Conservation (phyloP, 2,113 vertebrate genomes). For the Gobio gobio region DNA sequence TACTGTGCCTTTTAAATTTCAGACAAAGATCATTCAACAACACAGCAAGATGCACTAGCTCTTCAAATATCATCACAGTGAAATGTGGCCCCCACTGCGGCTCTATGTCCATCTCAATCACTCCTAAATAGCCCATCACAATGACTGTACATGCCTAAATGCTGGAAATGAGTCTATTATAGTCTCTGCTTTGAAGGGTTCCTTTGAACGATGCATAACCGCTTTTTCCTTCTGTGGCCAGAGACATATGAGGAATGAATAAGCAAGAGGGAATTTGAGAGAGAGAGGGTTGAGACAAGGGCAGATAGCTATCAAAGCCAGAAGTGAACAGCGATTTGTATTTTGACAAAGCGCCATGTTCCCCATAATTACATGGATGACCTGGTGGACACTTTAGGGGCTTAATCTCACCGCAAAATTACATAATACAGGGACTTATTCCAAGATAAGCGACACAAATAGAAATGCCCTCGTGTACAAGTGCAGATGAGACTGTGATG, state of each 20-base stretch:
- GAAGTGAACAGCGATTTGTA: background rate
- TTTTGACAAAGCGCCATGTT: background rate
- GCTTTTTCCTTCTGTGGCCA: background rate
- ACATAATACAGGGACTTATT: background rate
- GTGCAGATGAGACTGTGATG: slow-evolving; percentile 24
- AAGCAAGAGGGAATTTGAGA: background rate
- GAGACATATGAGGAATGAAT: background rate
- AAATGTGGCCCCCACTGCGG: slow-evolving; percentile 24
- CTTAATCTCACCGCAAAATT: background rate
- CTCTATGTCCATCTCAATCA: slow-evolving; percentile 24
- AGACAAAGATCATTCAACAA: slow-evolving; percentile 21
- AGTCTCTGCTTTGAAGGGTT: slow-evolving; percentile 22
- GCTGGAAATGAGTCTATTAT: slow-evolving; percentile 28
- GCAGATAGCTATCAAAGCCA: slow-evolving; percentile 20
- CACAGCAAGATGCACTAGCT: background rate
- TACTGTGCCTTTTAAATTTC: background rate
- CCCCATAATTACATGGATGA: slow-evolving; percentile 32
- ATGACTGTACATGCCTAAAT: slow-evolving; percentile 33
- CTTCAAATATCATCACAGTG: slow-evolving; percentile 18
- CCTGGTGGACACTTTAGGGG: slow-evolving; percentile 10
- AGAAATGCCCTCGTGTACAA: background rate
- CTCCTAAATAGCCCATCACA: slow-evolving; percentile 25
- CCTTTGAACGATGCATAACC: background rate
- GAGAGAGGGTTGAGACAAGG: background rate
- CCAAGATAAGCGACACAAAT: background rate